Percentiles rank a stretch among this genome's conserved stretches.
Conservation (phyloP, 2,888 invertebrate genomes). For the Chelonus formosanus region DNA sequence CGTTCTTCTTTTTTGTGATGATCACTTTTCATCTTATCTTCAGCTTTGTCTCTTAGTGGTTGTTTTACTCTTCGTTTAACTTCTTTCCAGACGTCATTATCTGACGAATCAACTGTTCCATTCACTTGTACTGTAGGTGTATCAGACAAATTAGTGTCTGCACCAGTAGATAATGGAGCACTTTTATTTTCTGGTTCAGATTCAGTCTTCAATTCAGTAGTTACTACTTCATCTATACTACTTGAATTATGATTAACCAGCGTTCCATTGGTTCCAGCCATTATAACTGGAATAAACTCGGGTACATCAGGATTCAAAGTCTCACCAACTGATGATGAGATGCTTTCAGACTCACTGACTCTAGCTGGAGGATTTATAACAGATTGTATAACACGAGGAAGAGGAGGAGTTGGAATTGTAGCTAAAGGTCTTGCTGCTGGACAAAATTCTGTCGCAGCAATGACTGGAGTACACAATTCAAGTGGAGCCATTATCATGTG, state of each 20-base stretch:
- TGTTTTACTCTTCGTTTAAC: constrained; percentile 65
- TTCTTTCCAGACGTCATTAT: constrained; percentile 71
- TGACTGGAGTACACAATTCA: constrained; percentile 31
- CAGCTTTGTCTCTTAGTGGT: constrained; percentile 55
- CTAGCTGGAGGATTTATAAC: constrained; percentile 49
- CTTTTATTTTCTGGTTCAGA: constrained; percentile 20
- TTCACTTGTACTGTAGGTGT: constrained; percentile 43
- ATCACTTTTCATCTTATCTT: constrained; percentile 46
- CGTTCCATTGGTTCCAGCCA: not conserved
- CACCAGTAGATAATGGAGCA: no score
- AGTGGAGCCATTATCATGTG: constrained; percentile 51
- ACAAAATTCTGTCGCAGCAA: constrained; percentile 61
- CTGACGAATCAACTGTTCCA: constrained; percentile 45
- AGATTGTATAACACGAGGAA: constrained; percentile 71
- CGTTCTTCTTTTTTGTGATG: constrained; percentile 63
- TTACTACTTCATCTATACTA: no score
- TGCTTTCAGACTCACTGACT: constrained; percentile 52
- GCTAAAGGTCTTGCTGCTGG: constrained; percentile 72
- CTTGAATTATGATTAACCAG: constrained; percentile 40
- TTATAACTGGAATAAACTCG: constrained; percentile 78
- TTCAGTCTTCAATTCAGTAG: no score
- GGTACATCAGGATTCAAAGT: constrained; percentile 86
- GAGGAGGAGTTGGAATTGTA: constrained; percentile 77
- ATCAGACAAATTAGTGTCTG: constrained; percentile 11
- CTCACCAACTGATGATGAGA: constrained; percentile 64